phyloP scores from a whole-genome alignment of 2,113 vertebrate genomes.

The Sitta europaea region DNA sequence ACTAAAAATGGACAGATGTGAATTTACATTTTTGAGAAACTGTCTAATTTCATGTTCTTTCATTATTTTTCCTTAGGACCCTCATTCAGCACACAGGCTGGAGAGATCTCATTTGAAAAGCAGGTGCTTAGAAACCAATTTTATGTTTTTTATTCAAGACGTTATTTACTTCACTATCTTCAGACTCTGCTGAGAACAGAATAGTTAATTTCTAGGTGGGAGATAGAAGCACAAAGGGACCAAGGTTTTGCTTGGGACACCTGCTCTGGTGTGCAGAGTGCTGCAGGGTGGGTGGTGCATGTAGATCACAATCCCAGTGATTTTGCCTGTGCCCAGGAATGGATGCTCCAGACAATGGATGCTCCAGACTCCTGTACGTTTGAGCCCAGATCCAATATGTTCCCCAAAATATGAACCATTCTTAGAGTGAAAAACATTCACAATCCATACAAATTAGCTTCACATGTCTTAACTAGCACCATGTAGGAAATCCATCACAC shows the following conservation, averaged over 20 bases:
- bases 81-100: not conserved
- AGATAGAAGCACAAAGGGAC: not conserved
- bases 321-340: not conserved
- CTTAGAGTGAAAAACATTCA: not conserved
- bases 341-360: not conserved
- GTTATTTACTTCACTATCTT: not conserved
- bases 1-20: not conserved
- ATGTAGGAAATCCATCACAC: not conserved
- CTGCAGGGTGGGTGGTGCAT: not conserved
- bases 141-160: not conserved
- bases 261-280: fast-evolving
- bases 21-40: not conserved
- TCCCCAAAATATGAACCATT: not conserved
- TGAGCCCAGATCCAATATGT: not conserved
- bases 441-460: not conserved
- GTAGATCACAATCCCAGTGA: not conserved
- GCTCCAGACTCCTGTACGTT: not conserved
- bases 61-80: not conserved
- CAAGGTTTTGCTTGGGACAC: not conserved
- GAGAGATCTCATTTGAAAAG: not conserved
- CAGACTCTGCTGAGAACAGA: not conserved
- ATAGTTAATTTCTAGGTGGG: not conserved
- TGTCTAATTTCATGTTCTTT: not conserved
- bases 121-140: not conserved
- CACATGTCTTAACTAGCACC: not conserved